These are phyloP conservation scores for Montipora capitata DNA, from an alignment of 92 coral and sea anemone genomes.

Conservation along the genomic window DNA sequence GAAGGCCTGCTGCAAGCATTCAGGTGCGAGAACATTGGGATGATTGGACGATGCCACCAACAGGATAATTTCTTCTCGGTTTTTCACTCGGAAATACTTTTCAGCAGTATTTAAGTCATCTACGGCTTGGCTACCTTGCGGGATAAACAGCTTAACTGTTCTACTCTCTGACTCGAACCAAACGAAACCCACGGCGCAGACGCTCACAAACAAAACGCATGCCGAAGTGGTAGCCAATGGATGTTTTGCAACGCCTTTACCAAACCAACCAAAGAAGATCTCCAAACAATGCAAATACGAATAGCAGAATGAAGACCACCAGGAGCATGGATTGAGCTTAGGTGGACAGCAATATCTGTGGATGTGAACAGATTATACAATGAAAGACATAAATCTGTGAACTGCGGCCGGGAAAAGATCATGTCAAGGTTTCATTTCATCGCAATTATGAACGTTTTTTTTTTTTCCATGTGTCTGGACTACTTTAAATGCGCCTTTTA, in stretches of 20 bases:
- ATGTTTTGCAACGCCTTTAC: conserved; percentile 67
- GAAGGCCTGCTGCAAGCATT: conserved; percentile 75
- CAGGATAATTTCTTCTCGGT: conserved; percentile 73
- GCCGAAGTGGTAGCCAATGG: conserved; percentile 72
- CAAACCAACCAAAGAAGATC: conserved; percentile 60
- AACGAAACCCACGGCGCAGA: conserved; percentile 84
- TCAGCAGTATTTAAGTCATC: conserved; percentile 80
- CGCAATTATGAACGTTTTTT: too few species aligned
- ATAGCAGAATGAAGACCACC: conserved; percentile 82
- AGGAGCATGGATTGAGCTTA: conserved; percentile 45
- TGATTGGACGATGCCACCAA: conserved; percentile 63
- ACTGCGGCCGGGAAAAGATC: too few species aligned
- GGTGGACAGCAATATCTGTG: conserved; percentile 26
- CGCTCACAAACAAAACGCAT: conserved; percentile 65
- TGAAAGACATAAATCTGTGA: too few species aligned
- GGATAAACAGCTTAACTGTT: conserved; percentile 88
- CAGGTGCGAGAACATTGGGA: conserved; percentile 49
- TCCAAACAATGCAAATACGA: conserved; percentile 73
- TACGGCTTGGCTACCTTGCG: conserved; percentile 87
- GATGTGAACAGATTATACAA: not conserved
- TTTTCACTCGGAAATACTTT: conserved; percentile 72
- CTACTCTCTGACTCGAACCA: conserved; percentile 88
- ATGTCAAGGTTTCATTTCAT: too few species aligned
- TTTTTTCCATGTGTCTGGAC: too few species aligned
- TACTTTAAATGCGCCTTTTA: too few species aligned